Base-by-base conservation (phyloP, 2,113 vertebrate genomes). In the Gobius niger region DNA sequence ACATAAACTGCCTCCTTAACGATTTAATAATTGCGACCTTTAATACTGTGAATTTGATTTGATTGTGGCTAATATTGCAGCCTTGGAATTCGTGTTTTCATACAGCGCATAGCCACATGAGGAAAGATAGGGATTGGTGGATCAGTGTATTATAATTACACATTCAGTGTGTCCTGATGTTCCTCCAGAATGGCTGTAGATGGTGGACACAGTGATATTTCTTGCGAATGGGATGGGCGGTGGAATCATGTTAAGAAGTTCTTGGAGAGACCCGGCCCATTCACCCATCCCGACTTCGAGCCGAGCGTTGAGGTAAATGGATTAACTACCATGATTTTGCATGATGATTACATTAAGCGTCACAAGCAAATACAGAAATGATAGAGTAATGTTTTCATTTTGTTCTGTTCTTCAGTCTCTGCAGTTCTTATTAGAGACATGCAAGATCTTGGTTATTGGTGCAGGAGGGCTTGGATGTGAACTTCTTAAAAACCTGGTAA, bases 221-320 rank as follows among this genome's bases (percentile, higher is more conserved):
- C 77, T 57, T 94, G 92, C 92, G 94, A 96, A 91, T 99, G 97
- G 97, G 95, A 97, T 75, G 96, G 96, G 86, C 95, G 96, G 87
- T 99, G 97, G 96, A 97, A 95, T 93, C 97, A 98, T 87, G 94
- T 98, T 82, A 96, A 88, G 94, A 99, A 97, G 91, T 98, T 98
- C 93, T 92, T 98, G 87, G 96, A 98, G 92, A 93, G 96, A 92
- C 94, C 96, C 57, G 97, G 96, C 87, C 96, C 97, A 2, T 98
- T 99, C 90, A 98, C 95, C 83, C 97, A 98, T 92, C 97, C 96
- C n/a, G 96, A 98, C 93, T 99, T 99, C 93, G 96, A 98, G 84
- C 94, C 96, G 15, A 96, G 95, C 91, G 93, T 95, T 77, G 95
- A 98, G 95, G 97, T 98, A 92, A 95, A 18, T 9, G 0, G 7